Evolutionary conservation across 2,797 vertebrate genomes (phyloP), one percentile per base, ranked within the genome.

Genomic region (Sphenodon punctatus): DNA sequence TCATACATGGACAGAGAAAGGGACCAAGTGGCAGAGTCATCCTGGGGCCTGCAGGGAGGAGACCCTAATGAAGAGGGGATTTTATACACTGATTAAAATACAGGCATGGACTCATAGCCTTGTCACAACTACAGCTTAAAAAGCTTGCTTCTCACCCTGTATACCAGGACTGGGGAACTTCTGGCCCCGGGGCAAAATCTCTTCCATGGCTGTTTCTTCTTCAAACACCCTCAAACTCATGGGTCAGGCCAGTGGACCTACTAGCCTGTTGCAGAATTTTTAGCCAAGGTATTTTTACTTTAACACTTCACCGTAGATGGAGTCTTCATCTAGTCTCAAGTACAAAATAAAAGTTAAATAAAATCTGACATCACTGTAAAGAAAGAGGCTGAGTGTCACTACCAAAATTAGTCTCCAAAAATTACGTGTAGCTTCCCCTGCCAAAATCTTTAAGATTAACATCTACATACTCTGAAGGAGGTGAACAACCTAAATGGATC

Each of bases 61-160:
- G 58, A 45, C 72, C 13, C 20, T 5, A 72, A 36, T 0, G 2
- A 67, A 69, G 55, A 80, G 77, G 82, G 76, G 45, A 86, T 83
- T 80, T 78, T 71, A 82, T 86, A 89, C 89, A 75, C 72, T 60
- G 86, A 84, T 84, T 81, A 22, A 87, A 87, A 67, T 15, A 34
- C 67, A 79, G 83, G 43, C 66, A 71, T 71, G 79, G 78, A 84
- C 85, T 88, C 87, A 53, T 27, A 77, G 82, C 36, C 79, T 83
- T 63, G 87, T 85, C 76, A 74, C 84, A 83, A 78, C 85, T 85
- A 60, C 89, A 42, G 2, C 86, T 0, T 11, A 77, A 69, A 75
- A 65, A 78, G 80, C 75, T 58, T 41, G 55, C 56, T 86, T 84
- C 82, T 25, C 91, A 82, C 64, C 15, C 83, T 68, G 9, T 89